These are phyloP conservation scores for Bhutanitis thaidina DNA, from an alignment of 2,888 invertebrate species.

Conservation along the genomic window DNA sequence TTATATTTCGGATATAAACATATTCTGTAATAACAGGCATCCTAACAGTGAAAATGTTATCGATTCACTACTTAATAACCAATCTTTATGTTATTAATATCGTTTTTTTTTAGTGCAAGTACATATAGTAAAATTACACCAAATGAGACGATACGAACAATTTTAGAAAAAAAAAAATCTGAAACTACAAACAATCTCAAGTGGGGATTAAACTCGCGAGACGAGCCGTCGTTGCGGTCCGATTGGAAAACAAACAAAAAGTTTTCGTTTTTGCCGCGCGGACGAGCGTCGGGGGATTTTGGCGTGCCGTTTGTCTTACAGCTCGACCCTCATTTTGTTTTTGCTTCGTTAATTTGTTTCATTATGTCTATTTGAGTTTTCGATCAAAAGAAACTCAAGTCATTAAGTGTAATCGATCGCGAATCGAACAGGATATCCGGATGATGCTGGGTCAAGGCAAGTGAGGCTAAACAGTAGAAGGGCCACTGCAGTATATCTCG, in stretches of 20 bases:
- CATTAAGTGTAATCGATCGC: constrained; percentile 4
- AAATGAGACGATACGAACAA: too few relatives aligned
- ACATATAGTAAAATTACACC: too few relatives aligned
- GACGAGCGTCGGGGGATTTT: background rate
- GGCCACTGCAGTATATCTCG: too few relatives aligned
- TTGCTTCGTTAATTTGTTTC: constrained; percentile 17
- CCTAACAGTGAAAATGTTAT: too few relatives aligned
- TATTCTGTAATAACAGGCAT: too few relatives aligned
- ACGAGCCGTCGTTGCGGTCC: constrained; percentile 9
- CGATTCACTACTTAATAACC: too few relatives aligned
- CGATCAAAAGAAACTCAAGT: background rate
- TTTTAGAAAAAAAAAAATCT: too few relatives aligned
- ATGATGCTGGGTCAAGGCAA: background rate
- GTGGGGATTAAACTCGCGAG: constrained; percentile 13
- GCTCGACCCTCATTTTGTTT: constrained; percentile 15
- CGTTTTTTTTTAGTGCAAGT: too few relatives aligned
- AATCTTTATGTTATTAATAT: too few relatives aligned
- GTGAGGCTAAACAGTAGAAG: background rate
- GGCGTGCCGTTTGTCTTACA: constrained; percentile 5
- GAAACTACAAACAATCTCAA: constrained; percentile 4
- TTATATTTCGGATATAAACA: too few relatives aligned
- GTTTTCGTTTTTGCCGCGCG: constrained; percentile 10
- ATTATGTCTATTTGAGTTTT: constrained; percentile 11
- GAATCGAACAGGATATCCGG: constrained; percentile 2
- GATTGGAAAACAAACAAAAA: constrained; percentile 19